Evolutionary conservation across 2,888 invertebrate species (phyloP), one percentile per base, ranked within the genome.

Genomic region (Disparrhopalites patrizii): DNA sequence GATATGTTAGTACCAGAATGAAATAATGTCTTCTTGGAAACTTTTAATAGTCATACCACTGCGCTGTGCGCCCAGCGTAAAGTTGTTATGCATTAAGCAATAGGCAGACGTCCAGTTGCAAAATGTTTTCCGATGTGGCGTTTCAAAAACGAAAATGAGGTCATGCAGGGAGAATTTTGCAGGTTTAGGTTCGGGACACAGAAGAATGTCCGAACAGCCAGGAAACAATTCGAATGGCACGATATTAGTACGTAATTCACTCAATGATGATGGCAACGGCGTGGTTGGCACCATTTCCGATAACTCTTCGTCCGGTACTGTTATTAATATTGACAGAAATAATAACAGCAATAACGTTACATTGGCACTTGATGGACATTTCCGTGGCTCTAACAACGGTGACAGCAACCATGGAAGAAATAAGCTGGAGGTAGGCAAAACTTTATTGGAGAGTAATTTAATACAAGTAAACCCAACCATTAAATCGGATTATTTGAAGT

Each of bases 141-240:
- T n/a, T n/a, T n/a, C n/a, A n/a, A n/a, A n/a, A n/a, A n/a, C n/a
- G n/a, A n/a, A n/a, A n/a, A n/a, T n/a, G n/a, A n/a, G n/a, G n/a
- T n/a, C n/a, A n/a, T n/a, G n/a, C n/a, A n/a, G n/a, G n/a, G n/a
- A n/a, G n/a, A n/a, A n/a, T n/a, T n/a, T n/a, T n/a, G n/a, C n/a
- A n/a, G n/a, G 3, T 15, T 31, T 61, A 61, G 61, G 61, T 61
- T 61, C 47, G 51, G 50, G 43, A 47, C 23, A 18, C 13, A 28
- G n/a, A 61, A 61, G 47, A 20, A 61, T 61, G 61, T 61, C 61
- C 47, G 61, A 40, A 61, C 50, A 61, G 43, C 31, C 61, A 18
- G 27, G 28, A 3, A 58, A 47, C 40, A 58, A 43, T 30, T 36
- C 18, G 25, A 5, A 56, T 36, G 23, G 28, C 20, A 36, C 33